Conservation (phyloP, 2,888 invertebrate species). For the Eupeodes latifasciatus region DNA sequence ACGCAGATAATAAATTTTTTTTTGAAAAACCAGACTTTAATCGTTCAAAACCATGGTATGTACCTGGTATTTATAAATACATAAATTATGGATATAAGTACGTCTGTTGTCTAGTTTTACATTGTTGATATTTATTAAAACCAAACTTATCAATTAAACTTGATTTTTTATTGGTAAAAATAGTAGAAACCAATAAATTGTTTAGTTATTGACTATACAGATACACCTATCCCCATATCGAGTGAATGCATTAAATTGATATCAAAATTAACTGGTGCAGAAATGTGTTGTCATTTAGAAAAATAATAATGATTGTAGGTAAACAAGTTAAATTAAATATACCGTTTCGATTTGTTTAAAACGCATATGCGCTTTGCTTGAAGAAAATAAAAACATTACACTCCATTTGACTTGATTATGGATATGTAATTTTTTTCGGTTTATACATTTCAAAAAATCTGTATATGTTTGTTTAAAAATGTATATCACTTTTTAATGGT, state of each 20-base stretch:
- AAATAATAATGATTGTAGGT: background rate
- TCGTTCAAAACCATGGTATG: background rate
- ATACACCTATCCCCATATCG: background rate
- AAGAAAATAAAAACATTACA: no score
- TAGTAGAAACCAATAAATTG: background rate
- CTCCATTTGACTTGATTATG: no score
- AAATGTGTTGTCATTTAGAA: slow-evolving; percentile 1
- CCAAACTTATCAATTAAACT: slow-evolving; percentile 11
- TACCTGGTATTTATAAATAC: no score
- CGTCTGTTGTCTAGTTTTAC: background rate
- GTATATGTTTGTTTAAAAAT: no score
- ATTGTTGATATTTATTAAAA: background rate
- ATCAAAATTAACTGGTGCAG: slow-evolving; percentile 10
- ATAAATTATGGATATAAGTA: background rate
- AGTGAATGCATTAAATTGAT: background rate
- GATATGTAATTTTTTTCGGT: no score
- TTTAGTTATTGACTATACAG: background rate
- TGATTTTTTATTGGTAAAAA: background rate
- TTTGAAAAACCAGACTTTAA: background rate
- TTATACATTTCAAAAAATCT: no score
- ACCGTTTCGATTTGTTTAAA: background rate
- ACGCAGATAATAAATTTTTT: background rate
- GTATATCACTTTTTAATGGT: no score
- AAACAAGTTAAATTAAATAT: background rate
- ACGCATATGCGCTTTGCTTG: background rate